phyloP scores from a whole-genome alignment of 2,888 invertebrate genomes.

The Hypomecis punctinalis region DNA sequence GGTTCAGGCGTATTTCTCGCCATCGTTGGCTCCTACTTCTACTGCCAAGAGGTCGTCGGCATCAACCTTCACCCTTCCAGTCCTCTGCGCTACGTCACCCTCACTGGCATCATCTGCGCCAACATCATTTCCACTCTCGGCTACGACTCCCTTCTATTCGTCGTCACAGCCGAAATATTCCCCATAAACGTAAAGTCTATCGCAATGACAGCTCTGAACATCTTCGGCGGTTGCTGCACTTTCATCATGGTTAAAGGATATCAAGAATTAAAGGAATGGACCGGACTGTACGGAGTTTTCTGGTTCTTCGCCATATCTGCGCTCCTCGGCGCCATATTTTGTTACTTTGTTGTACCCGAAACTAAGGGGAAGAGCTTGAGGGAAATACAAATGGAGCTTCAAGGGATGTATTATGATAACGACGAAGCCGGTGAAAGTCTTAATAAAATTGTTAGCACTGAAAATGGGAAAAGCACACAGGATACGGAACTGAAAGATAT shows the following conservation, averaged over 20 bases:
- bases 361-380: constrained; percentile 84
- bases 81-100: constrained; percentile 65
- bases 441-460: constrained; percentile 33
- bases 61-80: constrained; percentile 52
- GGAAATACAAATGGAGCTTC: constrained; percentile 82
- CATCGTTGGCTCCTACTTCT: constrained; percentile 69
- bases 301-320: constrained; percentile 77
- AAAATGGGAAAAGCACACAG: constrained; percentile 26
- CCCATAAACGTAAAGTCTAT: constrained; percentile 84
- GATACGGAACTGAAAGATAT: constrained; percentile 42
- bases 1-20: constrained; percentile 60
- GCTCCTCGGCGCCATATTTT: constrained; percentile 77
- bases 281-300: constrained; percentile 80
- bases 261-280: constrained; percentile 74
- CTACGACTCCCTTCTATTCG: constrained; percentile 76
- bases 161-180: constrained; percentile 84
- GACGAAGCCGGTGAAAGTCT: constrained; percentile 47
- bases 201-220: constrained; percentile 78
- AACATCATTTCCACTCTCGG: constrained; percentile 71
- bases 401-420: constrained; percentile 62
- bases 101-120: constrained; percentile 70
- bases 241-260: constrained; percentile 81
- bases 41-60: constrained; percentile 59
- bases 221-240: constrained; percentile 77
- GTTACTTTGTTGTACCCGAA: constrained; percentile 80